Evolutionary conservation across 2,888 invertebrate species (phyloP).

Genomic region (Plutella xylostella): DNA sequence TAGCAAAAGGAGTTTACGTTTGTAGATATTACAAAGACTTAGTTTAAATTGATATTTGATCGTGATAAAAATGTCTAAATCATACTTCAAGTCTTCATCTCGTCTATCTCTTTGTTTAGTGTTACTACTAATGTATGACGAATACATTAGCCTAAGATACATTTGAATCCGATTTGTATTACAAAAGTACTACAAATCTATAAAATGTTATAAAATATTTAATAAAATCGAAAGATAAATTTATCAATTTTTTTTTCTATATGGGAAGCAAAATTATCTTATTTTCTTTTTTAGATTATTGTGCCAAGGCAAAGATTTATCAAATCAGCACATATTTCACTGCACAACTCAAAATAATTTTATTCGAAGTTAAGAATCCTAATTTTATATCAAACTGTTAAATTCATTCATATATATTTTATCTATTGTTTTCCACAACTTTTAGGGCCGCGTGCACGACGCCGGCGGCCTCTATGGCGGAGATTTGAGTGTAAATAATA

Average conservation of each 20-base stretch:
- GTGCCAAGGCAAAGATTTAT: conserved; percentile 36
- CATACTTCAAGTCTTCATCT: neutral
- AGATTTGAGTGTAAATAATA: too few relatives aligned
- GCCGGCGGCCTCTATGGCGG: too few relatives aligned
- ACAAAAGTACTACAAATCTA: too few relatives aligned
- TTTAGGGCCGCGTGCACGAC: too few relatives aligned
- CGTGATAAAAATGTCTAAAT: conserved; percentile 3
- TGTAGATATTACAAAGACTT: conserved; percentile 3
- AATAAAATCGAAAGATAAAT: neutral
- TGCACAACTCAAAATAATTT: conserved; percentile 43
- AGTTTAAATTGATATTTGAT: neutral
- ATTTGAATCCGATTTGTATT: too few relatives aligned
- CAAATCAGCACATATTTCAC: conserved; percentile 35
- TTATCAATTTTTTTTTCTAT: neutral
- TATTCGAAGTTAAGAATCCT: conserved; percentile 46
- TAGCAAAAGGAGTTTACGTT: too few relatives aligned
- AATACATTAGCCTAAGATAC: too few relatives aligned
- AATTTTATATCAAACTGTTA: conserved; percentile 64
- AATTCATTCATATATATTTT: conserved; percentile 48
- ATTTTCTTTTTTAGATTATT: conserved; percentile 18
- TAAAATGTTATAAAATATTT: too few relatives aligned
- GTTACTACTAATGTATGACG: too few relatives aligned
- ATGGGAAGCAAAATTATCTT: conserved; percentile 9
- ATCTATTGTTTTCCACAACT: conserved; percentile 31
- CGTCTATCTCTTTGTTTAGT: neutral